Evolutionary conservation across 2,113 vertebrate species (phyloP).

Genomic region (Regulus satrapa): DNA sequence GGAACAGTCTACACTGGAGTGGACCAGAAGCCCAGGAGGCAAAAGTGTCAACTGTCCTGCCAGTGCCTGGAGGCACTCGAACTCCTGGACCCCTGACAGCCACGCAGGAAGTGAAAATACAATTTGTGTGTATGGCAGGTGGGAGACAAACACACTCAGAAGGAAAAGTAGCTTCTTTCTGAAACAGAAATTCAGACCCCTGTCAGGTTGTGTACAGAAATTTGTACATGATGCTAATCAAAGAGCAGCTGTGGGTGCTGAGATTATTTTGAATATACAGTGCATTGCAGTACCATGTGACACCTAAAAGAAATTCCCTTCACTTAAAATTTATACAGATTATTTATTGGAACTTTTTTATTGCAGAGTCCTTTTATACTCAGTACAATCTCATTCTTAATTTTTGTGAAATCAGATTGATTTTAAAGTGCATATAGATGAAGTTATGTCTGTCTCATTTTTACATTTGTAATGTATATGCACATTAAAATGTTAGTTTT

Average conservation of each 20-base stretch:
- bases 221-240: neutral
- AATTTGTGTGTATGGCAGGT: neutral
- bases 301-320: neutral
- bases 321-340: neutral
- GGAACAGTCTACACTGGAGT: neutral
- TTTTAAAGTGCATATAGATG: neutral
- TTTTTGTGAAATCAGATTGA: neutral
- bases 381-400: neutral
- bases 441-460: neutral
- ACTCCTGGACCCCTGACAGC: no score
- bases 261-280: neutral
- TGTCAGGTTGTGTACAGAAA: neutral
- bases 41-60: neutral
- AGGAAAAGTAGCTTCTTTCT: neutral
- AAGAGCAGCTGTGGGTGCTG: neutral
- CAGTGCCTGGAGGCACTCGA: neutral
- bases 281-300: neutral
- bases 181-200: neutral
- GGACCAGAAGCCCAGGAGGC: neutral
- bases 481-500: neutral
- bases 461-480: neutral
- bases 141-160: neutral
- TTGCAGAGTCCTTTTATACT: neutral
- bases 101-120: accelerated
- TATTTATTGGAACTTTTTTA: neutral